Conservation (phyloP, 2,797 vertebrate species). For the Bovichtus diacanthus region DNA sequence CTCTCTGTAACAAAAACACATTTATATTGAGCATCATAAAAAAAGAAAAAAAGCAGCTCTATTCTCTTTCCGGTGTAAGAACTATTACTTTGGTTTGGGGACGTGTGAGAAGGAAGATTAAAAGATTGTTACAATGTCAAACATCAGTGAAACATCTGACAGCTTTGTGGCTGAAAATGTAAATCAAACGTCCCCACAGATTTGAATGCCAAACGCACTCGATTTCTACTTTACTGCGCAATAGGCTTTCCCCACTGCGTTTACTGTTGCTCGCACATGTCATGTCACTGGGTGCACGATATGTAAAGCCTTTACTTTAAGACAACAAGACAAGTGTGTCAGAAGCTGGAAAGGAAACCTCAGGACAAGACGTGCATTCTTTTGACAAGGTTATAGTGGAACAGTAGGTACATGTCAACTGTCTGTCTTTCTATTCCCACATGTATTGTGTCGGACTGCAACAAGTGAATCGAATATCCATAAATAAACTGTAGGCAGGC, state of each 20-base stretch:
- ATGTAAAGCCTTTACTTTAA: conserved; percentile 10
- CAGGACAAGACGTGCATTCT: background rate
- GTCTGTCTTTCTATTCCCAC: background rate
- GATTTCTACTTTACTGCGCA: conserved; percentile 41
- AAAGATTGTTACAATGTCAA: conserved; percentile 56
- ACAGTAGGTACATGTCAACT: background rate
- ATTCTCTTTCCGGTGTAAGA: conserved; percentile 35
- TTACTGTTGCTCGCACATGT: background rate
- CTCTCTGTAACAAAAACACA: conserved; percentile 44
- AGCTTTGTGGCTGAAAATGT: conserved; percentile 48
- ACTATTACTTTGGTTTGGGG: conserved; percentile 36
- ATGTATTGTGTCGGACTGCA: background rate
- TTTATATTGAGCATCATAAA: conserved; percentile 39
- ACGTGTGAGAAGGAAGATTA: conserved; percentile 44
- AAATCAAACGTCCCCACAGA: conserved; percentile 46
- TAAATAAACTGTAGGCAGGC: background rate
- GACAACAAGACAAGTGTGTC: background rate
- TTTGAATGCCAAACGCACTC: conserved; percentile 36
- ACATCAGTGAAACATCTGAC: conserved; percentile 43
- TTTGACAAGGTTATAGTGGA: background rate
- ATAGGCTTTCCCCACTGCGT: conserved; percentile 9
- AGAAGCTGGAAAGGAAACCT: background rate
- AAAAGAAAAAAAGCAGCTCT: conserved; percentile 14
- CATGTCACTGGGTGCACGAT: background rate
- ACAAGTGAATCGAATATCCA: background rate